Evolutionary conservation across 2,797 vertebrate species (phyloP), one percentile per base, ranked within the genome.

Genomic region (Rhynchotus rufescens): DNA sequence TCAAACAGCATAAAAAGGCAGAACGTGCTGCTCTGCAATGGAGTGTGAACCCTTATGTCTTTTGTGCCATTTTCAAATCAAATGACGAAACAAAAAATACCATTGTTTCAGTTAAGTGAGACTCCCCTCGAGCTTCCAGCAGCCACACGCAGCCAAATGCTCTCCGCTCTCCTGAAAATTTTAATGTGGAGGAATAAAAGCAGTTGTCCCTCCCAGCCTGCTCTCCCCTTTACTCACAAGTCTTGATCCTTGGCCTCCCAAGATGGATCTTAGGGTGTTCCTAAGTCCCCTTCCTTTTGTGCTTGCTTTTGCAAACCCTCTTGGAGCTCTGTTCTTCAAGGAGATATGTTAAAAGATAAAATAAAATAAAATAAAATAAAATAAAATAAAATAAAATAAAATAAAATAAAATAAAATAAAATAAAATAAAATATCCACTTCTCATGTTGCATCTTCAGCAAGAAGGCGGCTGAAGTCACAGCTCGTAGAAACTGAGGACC

Each of bases 1-100:
- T 80, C 26, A 10, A 59, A 81, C 0, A 0, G 56, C 64, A 60
- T 56, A 76, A 64, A 42, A 81, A 62, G 23, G 42, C 49, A 36
- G 30, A 47, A 73, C 0, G 15, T 16, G 65, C 42, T 69, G 67
- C 67, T 86, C 62, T 30, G 14, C 23, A 76, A 69, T 19, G 12
- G 2, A 30, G 40, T 2, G 1, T 34, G 72, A 82, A 56, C 61
- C 26, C 15, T 0, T 0, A 28, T 7, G 17, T 26, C 40, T 80
- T 74, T 87, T 28, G 40, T 57, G 7, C 28, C 12, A 14, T 57
- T 74, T 54, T 45, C 32, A 32, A 45, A 87, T 67, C 19, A 23
- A 69, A 38, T 57, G 5, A 71, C 22, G 30, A 36, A 94, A 88
- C 26, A 42, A 26, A 68, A 40, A 25, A 7, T 49, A 49, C 22